These are phyloP conservation scores for Albula glossodonta DNA, from an alignment of 2,113 vertebrate genomes.

Conservation along the genomic window DNA sequence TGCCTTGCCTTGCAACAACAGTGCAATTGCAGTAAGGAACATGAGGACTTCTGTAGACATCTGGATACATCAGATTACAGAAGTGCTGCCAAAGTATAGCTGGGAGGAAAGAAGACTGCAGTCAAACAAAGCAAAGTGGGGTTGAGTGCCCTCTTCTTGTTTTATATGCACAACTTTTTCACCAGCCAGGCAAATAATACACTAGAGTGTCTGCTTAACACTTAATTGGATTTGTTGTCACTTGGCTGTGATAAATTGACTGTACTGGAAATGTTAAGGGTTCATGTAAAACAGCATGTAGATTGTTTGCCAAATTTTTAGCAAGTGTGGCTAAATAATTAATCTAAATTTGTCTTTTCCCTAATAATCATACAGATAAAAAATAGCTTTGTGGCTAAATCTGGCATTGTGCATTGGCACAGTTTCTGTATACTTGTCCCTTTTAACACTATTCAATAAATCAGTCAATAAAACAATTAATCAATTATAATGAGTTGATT, in stretches of 20 bases:
- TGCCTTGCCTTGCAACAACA: conserved; percentile 45
- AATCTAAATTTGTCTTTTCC: too few species aligned
- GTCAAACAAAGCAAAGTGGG: conserved; percentile 55
- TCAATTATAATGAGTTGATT: too few species aligned
- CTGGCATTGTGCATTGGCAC: too few species aligned
- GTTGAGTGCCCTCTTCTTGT: neutral
- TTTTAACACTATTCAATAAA: too few species aligned
- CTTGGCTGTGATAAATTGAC: neutral
- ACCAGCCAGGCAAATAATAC: neutral
- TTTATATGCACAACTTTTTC: neutral
- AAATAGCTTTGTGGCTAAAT: too few species aligned
- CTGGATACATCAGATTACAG: conserved; percentile 55
- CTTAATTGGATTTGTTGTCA: neutral
- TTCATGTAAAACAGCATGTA: neutral
- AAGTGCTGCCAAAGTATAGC: conserved; percentile 32
- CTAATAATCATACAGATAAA: too few species aligned
- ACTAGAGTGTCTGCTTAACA: neutral
- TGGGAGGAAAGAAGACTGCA: conserved; percentile 61
- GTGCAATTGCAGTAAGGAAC: conserved; percentile 49
- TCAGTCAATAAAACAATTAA: too few species aligned
- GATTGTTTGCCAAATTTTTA: too few species aligned
- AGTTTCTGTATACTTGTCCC: too few species aligned
- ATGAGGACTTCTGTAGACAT: conserved; percentile 60
- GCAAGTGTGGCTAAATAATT: too few species aligned
- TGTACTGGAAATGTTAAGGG: neutral